Percentiles rank a stretch among this genome's conserved stretches.
These are phyloP conservation scores for Blera fallax DNA, from an alignment of 2,888 invertebrate genomes.

Conservation along the genomic window DNA sequence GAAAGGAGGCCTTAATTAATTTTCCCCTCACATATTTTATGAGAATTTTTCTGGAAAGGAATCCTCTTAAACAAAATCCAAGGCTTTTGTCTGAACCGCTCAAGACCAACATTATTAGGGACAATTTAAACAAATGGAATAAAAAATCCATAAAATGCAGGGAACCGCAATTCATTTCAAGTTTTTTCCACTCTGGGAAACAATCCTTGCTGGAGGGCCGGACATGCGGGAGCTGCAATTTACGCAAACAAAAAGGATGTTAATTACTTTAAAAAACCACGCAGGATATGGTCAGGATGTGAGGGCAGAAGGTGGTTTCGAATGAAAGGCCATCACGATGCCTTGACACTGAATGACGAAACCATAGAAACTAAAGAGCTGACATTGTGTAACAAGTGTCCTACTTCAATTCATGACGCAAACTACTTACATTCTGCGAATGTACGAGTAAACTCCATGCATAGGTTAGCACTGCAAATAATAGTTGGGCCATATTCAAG, in stretches of 20 bases:
- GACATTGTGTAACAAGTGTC: slow-evolving; percentile 38
- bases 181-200: not conserved
- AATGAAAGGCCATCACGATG: slow-evolving; percentile 11
- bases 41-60: not conserved
- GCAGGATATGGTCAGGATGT: not conserved
- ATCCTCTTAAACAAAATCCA: not conserved
- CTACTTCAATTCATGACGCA: slow-evolving; percentile 35
- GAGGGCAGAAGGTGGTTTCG: not conserved
- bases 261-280: slow-evolving; percentile 46
- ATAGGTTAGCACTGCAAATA: slow-evolving; percentile 45
- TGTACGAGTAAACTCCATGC: slow-evolving; percentile 46
- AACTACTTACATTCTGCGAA: slow-evolving; percentile 26
- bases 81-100: not conserved
- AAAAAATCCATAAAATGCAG: slow-evolving; percentile 8
- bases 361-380: not conserved
- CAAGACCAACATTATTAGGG: slow-evolving; percentile 29
- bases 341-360: slow-evolving; percentile 45
- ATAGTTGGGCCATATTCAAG: slow-evolving; percentile 38
- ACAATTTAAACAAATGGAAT: slow-evolving; percentile 10
- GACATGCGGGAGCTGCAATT: slow-evolving; percentile 10
- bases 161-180: slow-evolving; percentile 27
- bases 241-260: slow-evolving; percentile 32
- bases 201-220: not conserved
- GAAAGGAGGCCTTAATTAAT: slow-evolving; percentile 25
- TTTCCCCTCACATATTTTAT: slow-evolving; percentile 16